Conservation (phyloP, 2,797 vertebrate genomes). For the Cynodonichthys magdalenae region DNA sequence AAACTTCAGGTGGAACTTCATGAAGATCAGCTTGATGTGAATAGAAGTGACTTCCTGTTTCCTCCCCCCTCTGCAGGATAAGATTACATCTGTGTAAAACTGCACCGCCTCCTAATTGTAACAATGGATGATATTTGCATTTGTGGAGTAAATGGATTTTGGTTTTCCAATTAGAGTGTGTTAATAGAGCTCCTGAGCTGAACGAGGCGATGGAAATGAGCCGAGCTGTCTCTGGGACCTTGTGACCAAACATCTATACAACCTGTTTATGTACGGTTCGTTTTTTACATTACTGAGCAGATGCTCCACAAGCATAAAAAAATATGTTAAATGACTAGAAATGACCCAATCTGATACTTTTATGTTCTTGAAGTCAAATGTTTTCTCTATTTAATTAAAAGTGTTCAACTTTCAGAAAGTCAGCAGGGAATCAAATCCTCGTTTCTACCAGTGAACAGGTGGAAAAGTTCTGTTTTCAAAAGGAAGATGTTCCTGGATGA, state of each 20-base stretch:
- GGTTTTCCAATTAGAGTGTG: slow-evolving; percentile 48
- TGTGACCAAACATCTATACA: neutral
- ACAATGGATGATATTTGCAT: slow-evolving; percentile 46
- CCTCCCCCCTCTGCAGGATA: neutral
- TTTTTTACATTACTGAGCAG: neutral
- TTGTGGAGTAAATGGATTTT: slow-evolving; percentile 47
- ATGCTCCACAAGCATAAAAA: too few relatives aligned
- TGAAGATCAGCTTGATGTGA: too few relatives aligned
- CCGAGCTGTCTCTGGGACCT: neutral
- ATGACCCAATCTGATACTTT: too few relatives aligned
- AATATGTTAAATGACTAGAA: too few relatives aligned
- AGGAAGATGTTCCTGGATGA: neutral
- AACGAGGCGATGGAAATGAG: neutral
- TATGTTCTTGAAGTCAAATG: too few relatives aligned
- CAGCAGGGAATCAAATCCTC: too few relatives aligned
- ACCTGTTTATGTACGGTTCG: neutral
- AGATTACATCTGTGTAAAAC: slow-evolving; percentile 45
- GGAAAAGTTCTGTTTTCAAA: neutral
- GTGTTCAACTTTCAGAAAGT: too few relatives aligned
- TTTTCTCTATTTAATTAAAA: too few relatives aligned
- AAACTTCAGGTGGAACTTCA: too few relatives aligned
- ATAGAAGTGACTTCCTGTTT: neutral
- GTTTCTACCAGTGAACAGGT: neutral
- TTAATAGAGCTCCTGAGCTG: slow-evolving; percentile 37
- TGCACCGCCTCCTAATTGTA: slow-evolving; percentile 31